Percentiles rank a stretch among this genome's conserved stretches.
Evolutionary conservation across 2,888 invertebrate species (phyloP).

Genomic region (Halictus ligatus): DNA sequence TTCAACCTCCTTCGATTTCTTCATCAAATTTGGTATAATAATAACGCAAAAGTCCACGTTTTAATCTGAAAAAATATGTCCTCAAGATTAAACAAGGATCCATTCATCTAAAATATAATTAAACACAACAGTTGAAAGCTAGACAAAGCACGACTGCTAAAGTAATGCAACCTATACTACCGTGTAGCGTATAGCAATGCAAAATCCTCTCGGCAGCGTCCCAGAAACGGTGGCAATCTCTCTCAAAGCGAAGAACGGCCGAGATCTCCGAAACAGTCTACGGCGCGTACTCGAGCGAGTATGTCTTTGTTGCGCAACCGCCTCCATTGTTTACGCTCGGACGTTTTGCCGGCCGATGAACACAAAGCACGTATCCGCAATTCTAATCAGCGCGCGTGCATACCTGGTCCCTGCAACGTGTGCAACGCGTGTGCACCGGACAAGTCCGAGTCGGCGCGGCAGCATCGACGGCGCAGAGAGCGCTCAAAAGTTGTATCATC

Average conservation of each 20-base stretch:
- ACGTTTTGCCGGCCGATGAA: constrained; percentile 80
- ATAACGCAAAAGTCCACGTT: no score
- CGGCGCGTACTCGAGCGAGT: constrained; percentile 44
- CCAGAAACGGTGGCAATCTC: not conserved
- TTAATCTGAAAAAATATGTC: no score
- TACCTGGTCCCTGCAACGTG: constrained; percentile 54
- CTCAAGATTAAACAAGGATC: not conserved
- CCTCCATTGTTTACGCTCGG: constrained; percentile 72
- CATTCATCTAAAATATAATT: not conserved
- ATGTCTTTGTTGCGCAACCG: constrained; percentile 68
- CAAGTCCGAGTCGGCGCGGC: not conserved
- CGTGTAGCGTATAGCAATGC: not conserved
- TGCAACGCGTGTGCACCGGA: constrained; percentile 48
- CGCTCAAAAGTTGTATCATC: constrained; percentile 80
- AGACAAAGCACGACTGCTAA: not conserved
- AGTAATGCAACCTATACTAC: not conserved
- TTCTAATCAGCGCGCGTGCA: constrained; percentile 68
- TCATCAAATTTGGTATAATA: no score
- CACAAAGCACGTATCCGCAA: constrained; percentile 77
- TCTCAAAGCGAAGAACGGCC: not conserved
- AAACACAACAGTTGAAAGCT: no score
- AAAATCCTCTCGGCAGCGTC: not conserved
- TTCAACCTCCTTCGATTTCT: no score
- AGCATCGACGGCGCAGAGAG: not conserved
- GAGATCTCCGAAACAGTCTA: constrained; percentile 24